Evolutionary conservation across 2,113 vertebrate genomes (phyloP).

Genomic region (Poeciliopsis prolifica): DNA sequence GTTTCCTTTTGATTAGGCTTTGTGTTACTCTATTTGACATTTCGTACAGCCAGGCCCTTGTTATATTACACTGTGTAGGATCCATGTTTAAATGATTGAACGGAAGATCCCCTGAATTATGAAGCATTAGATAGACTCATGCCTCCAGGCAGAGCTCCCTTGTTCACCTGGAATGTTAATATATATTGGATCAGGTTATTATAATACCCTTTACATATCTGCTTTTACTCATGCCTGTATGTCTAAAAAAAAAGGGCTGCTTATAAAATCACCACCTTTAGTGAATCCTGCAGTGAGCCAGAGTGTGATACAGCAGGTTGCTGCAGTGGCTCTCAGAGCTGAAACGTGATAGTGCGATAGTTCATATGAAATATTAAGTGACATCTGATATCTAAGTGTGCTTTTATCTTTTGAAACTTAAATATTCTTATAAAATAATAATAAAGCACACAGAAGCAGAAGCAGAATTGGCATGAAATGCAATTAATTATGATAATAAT

Average conservation of each 20-base stretch:
- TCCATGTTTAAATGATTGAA: not conserved
- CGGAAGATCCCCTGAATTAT: not conserved
- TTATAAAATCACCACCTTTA: not conserved
- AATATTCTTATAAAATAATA: not conserved
- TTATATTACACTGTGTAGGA: too few relatives aligned
- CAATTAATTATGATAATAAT: not conserved
- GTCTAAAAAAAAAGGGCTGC: too few relatives aligned
- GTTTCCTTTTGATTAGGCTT: not conserved
- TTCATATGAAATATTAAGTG: not conserved
- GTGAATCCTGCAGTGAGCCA: not conserved
- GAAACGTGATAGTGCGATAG: not conserved
- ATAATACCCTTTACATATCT: not conserved
- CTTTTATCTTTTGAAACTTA: not conserved
- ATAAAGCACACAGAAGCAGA: not conserved
- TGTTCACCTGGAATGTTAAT: not conserved
- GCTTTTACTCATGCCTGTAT: not conserved
- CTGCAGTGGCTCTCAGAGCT: not conserved
- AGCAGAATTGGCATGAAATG: not conserved
- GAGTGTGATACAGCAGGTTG: too few relatives aligned
- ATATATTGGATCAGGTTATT: not conserved
- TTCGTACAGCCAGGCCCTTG: not conserved
- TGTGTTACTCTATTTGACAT: not conserved
- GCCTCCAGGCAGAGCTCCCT: not conserved
- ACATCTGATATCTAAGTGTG: not conserved
- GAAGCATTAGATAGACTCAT: not conserved